These are phyloP conservation scores for Trachelus troglodyta DNA, from an alignment of 2,888 invertebrate genomes.

Conservation along the genomic window DNA sequence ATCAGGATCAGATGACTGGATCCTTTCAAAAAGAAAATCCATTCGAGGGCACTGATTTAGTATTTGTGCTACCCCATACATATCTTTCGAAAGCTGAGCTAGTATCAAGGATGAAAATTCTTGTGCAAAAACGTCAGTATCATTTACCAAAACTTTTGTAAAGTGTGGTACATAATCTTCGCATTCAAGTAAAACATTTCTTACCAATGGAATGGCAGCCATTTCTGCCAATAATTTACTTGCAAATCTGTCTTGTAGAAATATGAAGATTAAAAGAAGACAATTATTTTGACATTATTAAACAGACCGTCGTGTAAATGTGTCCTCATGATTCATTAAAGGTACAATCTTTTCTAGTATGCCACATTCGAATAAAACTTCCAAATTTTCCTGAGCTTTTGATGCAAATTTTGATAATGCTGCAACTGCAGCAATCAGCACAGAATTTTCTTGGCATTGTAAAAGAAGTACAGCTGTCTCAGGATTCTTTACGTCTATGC, in stretches of 20 bases:
- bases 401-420: conserved; percentile 68
- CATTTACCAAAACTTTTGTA: conserved; percentile 65
- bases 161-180: conserved; percentile 66
- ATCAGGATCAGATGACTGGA: conserved; percentile 70
- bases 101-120: conserved; percentile 70
- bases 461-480: conserved; percentile 52
- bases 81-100: conserved; percentile 68
- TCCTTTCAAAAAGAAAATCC: conserved; percentile 66
- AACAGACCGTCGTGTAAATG: conserved; percentile 51
- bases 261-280: conserved; percentile 41
- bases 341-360: conserved; percentile 44
- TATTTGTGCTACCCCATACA: conserved; percentile 67
- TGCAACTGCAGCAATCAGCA: conserved; percentile 61
- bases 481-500: conserved; percentile 47
- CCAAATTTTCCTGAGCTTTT: conserved; percentile 55
- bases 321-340: conserved; percentile 50
- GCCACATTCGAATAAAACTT: conserved; percentile 48
- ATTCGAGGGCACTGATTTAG: conserved; percentile 66
- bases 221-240: conserved; percentile 70
- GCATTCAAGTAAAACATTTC: conserved; percentile 65
- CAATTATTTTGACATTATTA: conserved; percentile 1
- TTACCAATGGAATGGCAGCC: conserved; percentile 67
- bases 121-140: conserved; percentile 68
- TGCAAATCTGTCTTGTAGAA: conserved; percentile 63
- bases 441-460: conserved; percentile 55